phyloP scores from a whole-genome alignment of 2,888 invertebrate species.

The Saturnia pavonia region DNA sequence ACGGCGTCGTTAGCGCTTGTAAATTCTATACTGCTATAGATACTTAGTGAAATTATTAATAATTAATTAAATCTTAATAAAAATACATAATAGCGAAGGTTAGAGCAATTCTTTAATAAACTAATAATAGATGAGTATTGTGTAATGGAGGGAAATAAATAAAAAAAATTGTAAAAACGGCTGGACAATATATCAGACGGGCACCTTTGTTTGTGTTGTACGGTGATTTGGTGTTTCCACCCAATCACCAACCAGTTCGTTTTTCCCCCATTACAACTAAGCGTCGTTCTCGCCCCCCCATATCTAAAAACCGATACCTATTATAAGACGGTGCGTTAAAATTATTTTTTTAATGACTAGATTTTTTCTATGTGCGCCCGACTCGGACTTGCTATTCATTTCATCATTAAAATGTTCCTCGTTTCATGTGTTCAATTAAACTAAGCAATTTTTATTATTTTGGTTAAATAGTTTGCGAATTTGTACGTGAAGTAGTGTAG shows the following conservation, averaged over 20 bases:
- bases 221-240: slow-evolving; percentile 1
- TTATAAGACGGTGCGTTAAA: slow-evolving; percentile 43
- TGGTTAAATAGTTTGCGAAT: background rate
- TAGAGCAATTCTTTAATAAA: slow-evolving; percentile 18
- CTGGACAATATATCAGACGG: background rate
- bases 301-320: background rate
- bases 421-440: background rate
- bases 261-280: background rate
- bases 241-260: background rate
- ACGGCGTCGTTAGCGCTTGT: slow-evolving; percentile 8
- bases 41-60: slow-evolving; percentile 27
- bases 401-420: background rate
- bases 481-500: no score
- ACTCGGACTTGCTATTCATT: slow-evolving; percentile 8
- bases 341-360: slow-evolving; percentile 60
- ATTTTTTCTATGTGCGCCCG: slow-evolving; percentile 28
- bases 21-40: slow-evolving; percentile 15
- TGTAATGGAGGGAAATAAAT: slow-evolving; percentile 16
- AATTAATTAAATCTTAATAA: slow-evolving; percentile 26
- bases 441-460: background rate
- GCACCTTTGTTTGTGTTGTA: slow-evolving; percentile 5
- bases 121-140: slow-evolving; percentile 2
- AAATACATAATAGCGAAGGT: slow-evolving; percentile 23
- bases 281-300: background rate
- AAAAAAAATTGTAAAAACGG: slow-evolving; percentile 21